A percentile compares a stretch with the other conserved stretches of the same genome.
These are phyloP conservation scores for Macropis europaea DNA, from an alignment of 2,888 invertebrate species.

Conservation along the genomic window DNA sequence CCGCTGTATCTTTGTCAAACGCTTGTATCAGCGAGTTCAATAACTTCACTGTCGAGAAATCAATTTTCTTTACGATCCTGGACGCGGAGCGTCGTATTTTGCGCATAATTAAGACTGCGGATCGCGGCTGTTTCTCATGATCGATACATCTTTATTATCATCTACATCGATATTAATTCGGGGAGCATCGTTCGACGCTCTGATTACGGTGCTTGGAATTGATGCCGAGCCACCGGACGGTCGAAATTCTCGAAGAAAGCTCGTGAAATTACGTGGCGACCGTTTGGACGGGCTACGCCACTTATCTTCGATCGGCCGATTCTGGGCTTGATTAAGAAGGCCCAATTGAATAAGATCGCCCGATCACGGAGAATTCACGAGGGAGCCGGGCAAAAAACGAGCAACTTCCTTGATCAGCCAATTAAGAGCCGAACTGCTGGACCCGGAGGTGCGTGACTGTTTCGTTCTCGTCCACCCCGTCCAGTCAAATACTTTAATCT, in stretches of 20 bases:
- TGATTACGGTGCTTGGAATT: neutral
- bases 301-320: slow-evolving; percentile 50
- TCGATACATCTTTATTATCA: neutral
- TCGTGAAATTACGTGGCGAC: slow-evolving; percentile 31
- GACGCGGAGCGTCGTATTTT: too few species aligned
- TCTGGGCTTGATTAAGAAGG: slow-evolving; percentile 51
- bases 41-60: too few species aligned
- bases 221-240: neutral
- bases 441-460: slow-evolving; percentile 10
- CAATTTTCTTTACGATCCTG: too few species aligned
- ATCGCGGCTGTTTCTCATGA: too few species aligned
- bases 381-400: slow-evolving; percentile 48
- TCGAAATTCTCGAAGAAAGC: slow-evolving; percentile 14
- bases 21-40: too few species aligned
- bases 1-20: too few species aligned
- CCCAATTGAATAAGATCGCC: slow-evolving; percentile 59
- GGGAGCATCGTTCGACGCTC: neutral
- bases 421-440: slow-evolving; percentile 50
- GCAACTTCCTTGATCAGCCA: slow-evolving; percentile 56
- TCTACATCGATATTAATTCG: neutral
- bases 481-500: too few species aligned
- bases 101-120: too few species aligned
- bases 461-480: slow-evolving; percentile 6
- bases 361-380: slow-evolving; percentile 57
- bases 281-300: slow-evolving; percentile 8